Percentiles rank a stretch among this genome's conserved stretches.
phyloP scores from a whole-genome alignment of 1,140 invertebrate species.

The Cydia splendana region DNA sequence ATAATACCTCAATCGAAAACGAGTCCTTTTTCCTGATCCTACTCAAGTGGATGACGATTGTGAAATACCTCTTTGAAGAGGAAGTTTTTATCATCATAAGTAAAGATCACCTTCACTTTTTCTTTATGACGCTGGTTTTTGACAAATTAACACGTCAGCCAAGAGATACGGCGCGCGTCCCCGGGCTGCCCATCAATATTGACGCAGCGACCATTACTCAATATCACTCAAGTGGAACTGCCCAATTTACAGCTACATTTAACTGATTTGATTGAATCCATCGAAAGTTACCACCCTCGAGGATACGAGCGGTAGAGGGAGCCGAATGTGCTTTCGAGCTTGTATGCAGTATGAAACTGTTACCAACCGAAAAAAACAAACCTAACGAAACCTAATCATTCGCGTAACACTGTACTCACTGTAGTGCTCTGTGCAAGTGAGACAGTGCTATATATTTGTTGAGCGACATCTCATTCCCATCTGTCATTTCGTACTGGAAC shows the following conservation, averaged over 20 bases:
- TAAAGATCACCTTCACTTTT: slow-evolving; percentile 46
- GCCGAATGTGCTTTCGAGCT: not conserved
- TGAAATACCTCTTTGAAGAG: not conserved
- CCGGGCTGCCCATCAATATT: slow-evolving; percentile 65
- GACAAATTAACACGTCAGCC: slow-evolving; percentile 69
- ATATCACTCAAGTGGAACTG: slow-evolving; percentile 74
- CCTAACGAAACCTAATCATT: not conserved
- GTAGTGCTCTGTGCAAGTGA: too few species aligned
- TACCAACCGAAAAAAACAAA: not conserved
- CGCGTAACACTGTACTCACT: not conserved
- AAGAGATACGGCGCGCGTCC: slow-evolving; percentile 54
- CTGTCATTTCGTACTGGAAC: too few species aligned
- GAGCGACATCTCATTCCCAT: too few species aligned
- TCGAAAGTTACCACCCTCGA: slow-evolving; percentile 57
- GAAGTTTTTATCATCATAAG: slow-evolving; percentile 8
- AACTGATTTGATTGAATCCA: slow-evolving; percentile 76
- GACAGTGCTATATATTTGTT: too few species aligned
- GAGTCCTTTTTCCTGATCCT: not conserved
- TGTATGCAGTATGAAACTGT: not conserved
- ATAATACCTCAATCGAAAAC: not conserved
- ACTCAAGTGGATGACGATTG: slow-evolving; percentile 8
- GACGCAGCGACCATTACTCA: slow-evolving; percentile 68
- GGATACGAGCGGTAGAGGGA: not conserved
- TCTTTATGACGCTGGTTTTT: slow-evolving; percentile 62
- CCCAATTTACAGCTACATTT: slow-evolving; percentile 77